A percentile compares a stretch with the other conserved stretches of the same genome.
Conservation (phyloP, 2,888 invertebrate species). For the Nomada hirtipes region DNA sequence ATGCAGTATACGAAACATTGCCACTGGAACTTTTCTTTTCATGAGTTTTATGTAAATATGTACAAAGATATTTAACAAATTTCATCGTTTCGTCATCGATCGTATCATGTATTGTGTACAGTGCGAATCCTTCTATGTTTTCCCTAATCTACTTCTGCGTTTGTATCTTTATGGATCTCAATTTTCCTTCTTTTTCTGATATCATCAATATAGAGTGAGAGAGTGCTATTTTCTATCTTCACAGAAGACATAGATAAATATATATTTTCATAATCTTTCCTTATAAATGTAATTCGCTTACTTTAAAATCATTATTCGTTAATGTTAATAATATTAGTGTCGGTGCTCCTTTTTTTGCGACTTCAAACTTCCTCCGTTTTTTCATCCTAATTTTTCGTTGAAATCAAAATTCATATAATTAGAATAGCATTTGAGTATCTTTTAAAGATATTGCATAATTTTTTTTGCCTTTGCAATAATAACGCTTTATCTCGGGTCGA, state of each 20-base stretch:
- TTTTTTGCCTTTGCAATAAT: constrained; percentile 50
- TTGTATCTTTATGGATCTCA: constrained; percentile 77
- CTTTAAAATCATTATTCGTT: constrained; percentile 83
- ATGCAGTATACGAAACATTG: constrained; percentile 64
- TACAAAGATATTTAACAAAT: constrained; percentile 81
- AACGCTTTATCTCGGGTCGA: constrained; percentile 45
- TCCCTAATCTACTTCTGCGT: constrained; percentile 79
- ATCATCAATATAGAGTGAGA: constrained; percentile 84
- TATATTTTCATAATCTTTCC: constrained; percentile 85
- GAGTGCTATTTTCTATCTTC: constrained; percentile 85
- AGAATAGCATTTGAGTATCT: constrained; percentile 62
- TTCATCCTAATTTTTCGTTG: constrained; percentile 34
- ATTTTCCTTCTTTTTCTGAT: constrained; percentile 69
- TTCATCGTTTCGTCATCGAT: constrained; percentile 74
- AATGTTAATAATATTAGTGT: constrained; percentile 84
- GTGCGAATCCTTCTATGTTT: constrained; percentile 71
- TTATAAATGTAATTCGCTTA: constrained; percentile 84
- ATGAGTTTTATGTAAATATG: constrained; percentile 78
- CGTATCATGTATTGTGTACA: constrained; percentile 76
- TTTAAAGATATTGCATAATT: constrained; percentile 62
- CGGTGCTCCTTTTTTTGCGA: constrained; percentile 80
- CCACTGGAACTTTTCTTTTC: constrained; percentile 75
- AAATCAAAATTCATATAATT: constrained; percentile 61
- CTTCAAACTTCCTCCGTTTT: constrained; percentile 72
- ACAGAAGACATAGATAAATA: constrained; percentile 85